These are phyloP conservation scores for Laterallus jamaicensis DNA, from an alignment of 2,113 vertebrate genomes.

Conservation along the genomic window DNA sequence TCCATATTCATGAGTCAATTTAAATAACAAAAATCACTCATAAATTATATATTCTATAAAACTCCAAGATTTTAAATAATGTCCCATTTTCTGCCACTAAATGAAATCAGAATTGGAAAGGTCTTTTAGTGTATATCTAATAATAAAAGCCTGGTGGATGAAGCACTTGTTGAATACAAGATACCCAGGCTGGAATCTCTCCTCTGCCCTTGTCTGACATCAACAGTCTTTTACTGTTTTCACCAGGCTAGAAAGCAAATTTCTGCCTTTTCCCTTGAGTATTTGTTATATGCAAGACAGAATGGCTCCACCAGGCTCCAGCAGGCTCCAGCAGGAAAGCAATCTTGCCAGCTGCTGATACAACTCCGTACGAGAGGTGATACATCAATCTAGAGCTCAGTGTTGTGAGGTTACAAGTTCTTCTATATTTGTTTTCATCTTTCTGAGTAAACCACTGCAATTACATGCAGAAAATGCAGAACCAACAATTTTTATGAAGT, in stretches of 20 bases:
- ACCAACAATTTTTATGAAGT: not conserved
- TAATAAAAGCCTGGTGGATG: not conserved
- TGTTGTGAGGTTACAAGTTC: not conserved
- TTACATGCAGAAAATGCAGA: not conserved
- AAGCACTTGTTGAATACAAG: no score
- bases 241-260: not conserved
- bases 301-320: not conserved
- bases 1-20: not conserved
- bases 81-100: fast-evolving
- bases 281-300: not conserved
- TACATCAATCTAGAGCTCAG: not conserved
- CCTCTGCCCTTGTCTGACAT: not conserved
- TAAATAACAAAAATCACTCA: not conserved
- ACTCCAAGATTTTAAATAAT: not conserved
- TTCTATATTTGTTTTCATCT: not conserved
- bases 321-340: no score
- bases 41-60: not conserved
- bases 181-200: not conserved
- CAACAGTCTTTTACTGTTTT: not conserved
- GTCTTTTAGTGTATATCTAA: not conserved
- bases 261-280: not conserved
- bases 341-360: not conserved
- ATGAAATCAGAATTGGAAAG: not conserved
- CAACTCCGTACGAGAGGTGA: fast-evolving
- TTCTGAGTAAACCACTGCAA: not conserved